phyloP scores from a whole-genome alignment of 2,888 invertebrate species.

The Fragum sueziense region DNA sequence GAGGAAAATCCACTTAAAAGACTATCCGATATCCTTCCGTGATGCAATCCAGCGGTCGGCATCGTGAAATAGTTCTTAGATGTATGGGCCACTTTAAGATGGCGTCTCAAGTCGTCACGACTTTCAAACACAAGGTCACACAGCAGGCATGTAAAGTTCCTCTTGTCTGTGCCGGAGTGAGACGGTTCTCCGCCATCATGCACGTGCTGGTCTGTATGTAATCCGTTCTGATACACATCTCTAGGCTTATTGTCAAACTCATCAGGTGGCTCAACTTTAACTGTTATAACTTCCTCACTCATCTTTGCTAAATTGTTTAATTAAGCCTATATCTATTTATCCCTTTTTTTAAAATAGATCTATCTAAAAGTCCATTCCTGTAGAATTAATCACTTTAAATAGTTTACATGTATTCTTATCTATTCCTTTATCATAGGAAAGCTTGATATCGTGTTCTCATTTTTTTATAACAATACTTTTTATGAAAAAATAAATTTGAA shows the following conservation, averaged over 20 bases:
- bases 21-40: slow-evolving; percentile 11
- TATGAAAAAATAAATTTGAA: too few relatives aligned
- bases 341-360: neutral
- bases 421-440: too few relatives aligned
- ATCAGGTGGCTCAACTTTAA: slow-evolving; percentile 54
- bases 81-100: slow-evolving; percentile 50
- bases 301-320: slow-evolving; percentile 19
- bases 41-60: neutral
- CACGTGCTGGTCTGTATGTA: neutral
- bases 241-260: slow-evolving; percentile 26
- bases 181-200: neutral
- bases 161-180: slow-evolving; percentile 7
- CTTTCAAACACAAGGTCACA: slow-evolving; percentile 60
- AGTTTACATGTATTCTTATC: too few relatives aligned
- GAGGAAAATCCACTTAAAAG: slow-evolving; percentile 29
- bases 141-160: slow-evolving; percentile 61
- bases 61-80: slow-evolving; percentile 39
- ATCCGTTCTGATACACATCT: slow-evolving; percentile 30
- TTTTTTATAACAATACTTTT: too few relatives aligned
- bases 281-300: slow-evolving; percentile 36
- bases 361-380: too few relatives aligned
- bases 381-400: too few relatives aligned
- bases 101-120: slow-evolving; percentile 58
- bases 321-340: neutral
- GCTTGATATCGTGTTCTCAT: too few relatives aligned